A percentile compares a stretch with the other conserved stretches of the same genome.
phyloP scores from a whole-genome alignment of 2,888 invertebrate species.

The Scaptomyza parva region DNA sequence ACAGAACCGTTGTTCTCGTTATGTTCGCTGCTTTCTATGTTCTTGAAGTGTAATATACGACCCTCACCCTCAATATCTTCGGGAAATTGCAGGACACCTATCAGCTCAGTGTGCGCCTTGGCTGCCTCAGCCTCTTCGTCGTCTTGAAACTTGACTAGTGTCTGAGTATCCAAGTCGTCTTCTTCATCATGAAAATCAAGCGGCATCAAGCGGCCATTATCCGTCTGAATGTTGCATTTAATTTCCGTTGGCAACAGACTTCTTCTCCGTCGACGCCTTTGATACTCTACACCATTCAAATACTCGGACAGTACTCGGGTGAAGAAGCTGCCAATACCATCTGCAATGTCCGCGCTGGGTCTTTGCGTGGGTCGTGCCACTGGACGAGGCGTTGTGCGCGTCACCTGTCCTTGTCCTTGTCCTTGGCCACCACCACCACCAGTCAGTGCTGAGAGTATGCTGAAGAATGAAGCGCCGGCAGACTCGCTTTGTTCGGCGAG shows the following conservation, averaged over 20 bases:
- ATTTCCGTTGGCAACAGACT: conserved; percentile 63
- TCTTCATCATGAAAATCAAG: conserved; percentile 76
- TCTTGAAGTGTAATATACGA: conserved; percentile 67
- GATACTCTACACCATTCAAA: conserved; percentile 77
- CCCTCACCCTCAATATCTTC: conserved; percentile 55
- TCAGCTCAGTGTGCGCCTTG: conserved; percentile 68
- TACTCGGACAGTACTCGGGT: conserved; percentile 82
- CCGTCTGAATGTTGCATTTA: conserved; percentile 65
- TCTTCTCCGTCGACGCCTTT: conserved; percentile 67
- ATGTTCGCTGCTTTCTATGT: conserved; percentile 59
- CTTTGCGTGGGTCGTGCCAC: conserved; percentile 59
- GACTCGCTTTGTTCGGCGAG: conserved; percentile 49
- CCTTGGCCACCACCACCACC: conserved; percentile 51
- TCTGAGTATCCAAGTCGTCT: conserved; percentile 69
- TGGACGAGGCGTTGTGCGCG: conserved; percentile 66
- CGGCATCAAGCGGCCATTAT: conserved; percentile 58
- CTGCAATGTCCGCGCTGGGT: conserved; percentile 74
- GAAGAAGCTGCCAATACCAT: conserved; percentile 83
- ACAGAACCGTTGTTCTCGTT: conserved; percentile 37
- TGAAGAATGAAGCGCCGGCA: conserved; percentile 70
- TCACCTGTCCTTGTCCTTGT: conserved; percentile 43
- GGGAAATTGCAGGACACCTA: conserved; percentile 72
- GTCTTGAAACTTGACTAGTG: conserved; percentile 67
- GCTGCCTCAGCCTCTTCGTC: conserved; percentile 67
- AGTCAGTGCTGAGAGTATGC: conserved; percentile 79